Evolutionary conservation across 2,797 vertebrate species (phyloP).

Genomic region (Trachurus trachurus): DNA sequence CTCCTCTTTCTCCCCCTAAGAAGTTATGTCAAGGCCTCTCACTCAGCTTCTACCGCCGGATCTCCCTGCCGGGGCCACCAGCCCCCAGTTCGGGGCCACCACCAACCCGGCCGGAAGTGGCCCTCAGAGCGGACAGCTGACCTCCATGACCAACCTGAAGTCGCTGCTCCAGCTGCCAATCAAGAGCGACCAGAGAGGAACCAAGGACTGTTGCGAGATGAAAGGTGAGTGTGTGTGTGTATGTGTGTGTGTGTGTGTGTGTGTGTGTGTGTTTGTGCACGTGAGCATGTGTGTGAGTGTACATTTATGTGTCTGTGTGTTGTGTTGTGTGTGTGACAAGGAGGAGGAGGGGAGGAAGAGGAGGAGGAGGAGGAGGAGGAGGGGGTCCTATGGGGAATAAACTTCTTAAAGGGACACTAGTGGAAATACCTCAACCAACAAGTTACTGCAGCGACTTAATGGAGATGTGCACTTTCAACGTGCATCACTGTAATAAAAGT

Average conservation of each 20-base stretch:
- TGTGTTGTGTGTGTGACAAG: not conserved
- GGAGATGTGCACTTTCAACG: fast-evolving
- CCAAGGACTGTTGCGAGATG: constrained; percentile 90
- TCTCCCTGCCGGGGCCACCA: constrained; percentile 83
- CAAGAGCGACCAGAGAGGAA: constrained; percentile 88
- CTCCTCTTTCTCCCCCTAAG: constrained; percentile 1
- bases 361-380: too few species aligned
- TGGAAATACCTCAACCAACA: constrained; percentile 13
- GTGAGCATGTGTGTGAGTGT: constrained; percentile 66
- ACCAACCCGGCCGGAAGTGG: constrained; percentile 74
- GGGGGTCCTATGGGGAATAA: constrained; percentile 8
- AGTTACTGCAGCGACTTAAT: not conserved
- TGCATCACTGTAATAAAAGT: not conserved
- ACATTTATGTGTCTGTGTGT: not conserved
- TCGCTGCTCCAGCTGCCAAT: constrained; percentile 92
- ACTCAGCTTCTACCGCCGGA: constrained; percentile 86
- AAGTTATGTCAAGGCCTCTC: constrained; percentile 88
- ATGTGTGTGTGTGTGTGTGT: constrained; percentile 63
- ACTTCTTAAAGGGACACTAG: constrained; percentile 58
- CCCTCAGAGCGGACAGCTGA: constrained; percentile 85
- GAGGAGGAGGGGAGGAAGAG: too few species aligned
- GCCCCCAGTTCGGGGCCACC: constrained; percentile 82
- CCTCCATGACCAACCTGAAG: constrained; percentile 91
- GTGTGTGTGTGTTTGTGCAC: constrained; percentile 15
- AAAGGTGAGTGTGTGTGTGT: constrained; percentile 81